A percentile compares a stretch with the other conserved stretches of the same genome.
Conservation (phyloP, 2,888 invertebrate species). For the Xestobium rufovillosum region DNA sequence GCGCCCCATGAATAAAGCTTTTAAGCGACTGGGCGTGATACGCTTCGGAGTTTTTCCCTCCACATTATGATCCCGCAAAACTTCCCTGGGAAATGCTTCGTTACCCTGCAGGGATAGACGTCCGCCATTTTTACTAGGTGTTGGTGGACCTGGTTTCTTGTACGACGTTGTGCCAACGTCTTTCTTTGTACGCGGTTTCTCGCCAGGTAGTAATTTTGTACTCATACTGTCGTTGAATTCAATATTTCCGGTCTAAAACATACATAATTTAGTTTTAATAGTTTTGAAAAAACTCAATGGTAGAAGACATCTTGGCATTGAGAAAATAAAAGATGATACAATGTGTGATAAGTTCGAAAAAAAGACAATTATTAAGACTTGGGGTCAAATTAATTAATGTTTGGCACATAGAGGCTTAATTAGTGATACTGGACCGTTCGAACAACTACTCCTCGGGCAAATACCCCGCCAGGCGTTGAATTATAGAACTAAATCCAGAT, state of each 20-base stretch:
- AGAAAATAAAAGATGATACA: constrained; percentile 2
- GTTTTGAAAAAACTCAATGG: too few species aligned
- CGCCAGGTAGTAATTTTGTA: constrained; percentile 39
- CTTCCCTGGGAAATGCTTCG: constrained; percentile 51
- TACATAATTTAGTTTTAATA: constrained; percentile 7
- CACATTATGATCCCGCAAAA: constrained; percentile 48
- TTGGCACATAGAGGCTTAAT: too few species aligned
- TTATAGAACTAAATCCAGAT: too few species aligned
- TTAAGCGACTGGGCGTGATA: constrained; percentile 58
- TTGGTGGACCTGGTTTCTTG: constrained; percentile 79
- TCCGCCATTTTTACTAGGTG: constrained; percentile 73
- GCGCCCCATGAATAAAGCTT: constrained; percentile 50
- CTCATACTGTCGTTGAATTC: constrained; percentile 40
- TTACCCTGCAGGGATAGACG: constrained; percentile 59
- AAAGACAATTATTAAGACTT: too few species aligned
- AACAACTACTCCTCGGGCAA: too few species aligned
- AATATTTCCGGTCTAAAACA: constrained; percentile 33
- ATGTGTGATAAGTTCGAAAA: too few species aligned
- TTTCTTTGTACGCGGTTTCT: constrained; percentile 45
- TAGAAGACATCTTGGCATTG: not conserved
- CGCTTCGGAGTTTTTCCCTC: constrained; percentile 41
- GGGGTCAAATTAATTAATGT: too few species aligned
- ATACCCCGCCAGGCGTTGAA: too few species aligned
- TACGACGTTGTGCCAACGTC: constrained; percentile 66
- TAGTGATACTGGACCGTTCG: too few species aligned